Evolutionary conservation across 1,140 invertebrate species (phyloP).

Genomic region (Cydia fagiglandana): DNA sequence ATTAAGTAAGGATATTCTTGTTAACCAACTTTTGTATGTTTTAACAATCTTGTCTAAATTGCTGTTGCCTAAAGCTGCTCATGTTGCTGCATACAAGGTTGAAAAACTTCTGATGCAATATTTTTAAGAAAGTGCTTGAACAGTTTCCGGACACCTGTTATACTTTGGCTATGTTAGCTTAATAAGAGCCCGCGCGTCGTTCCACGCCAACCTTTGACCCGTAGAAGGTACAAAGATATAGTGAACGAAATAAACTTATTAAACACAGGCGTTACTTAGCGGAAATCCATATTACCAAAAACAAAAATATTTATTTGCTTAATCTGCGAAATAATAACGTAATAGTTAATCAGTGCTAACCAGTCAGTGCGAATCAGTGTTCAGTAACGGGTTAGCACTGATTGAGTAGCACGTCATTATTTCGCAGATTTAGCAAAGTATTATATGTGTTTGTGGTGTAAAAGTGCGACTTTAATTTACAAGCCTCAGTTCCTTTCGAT

Average conservation of each 20-base stretch:
- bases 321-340: too few species aligned
- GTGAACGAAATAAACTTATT: neutral
- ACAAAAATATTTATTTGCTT: too few species aligned
- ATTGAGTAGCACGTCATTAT: too few species aligned
- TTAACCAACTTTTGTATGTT: neutral
- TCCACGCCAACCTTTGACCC: neutral
- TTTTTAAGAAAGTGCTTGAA: neutral
- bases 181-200: constrained; percentile 3
- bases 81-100: neutral
- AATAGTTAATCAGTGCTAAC: too few species aligned
- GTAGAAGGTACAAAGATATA: neutral
- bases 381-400: too few species aligned
- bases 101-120: neutral
- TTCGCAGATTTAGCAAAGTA: too few species aligned
- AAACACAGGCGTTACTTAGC: too few species aligned
- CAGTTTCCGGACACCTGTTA: neutral
- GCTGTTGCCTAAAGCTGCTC: neutral
- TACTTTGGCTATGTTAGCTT: neutral
- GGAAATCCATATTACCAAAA: too few species aligned
- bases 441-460: too few species aligned
- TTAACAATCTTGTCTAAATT: neutral
- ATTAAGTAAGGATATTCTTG: neutral
- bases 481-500: too few species aligned
- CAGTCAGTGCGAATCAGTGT: too few species aligned
- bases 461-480: too few species aligned